Evolutionary conservation across 2,113 vertebrate genomes (phyloP), one percentile per base, ranked within the genome.

Genomic region (Chloropsis cyanopogon): DNA sequence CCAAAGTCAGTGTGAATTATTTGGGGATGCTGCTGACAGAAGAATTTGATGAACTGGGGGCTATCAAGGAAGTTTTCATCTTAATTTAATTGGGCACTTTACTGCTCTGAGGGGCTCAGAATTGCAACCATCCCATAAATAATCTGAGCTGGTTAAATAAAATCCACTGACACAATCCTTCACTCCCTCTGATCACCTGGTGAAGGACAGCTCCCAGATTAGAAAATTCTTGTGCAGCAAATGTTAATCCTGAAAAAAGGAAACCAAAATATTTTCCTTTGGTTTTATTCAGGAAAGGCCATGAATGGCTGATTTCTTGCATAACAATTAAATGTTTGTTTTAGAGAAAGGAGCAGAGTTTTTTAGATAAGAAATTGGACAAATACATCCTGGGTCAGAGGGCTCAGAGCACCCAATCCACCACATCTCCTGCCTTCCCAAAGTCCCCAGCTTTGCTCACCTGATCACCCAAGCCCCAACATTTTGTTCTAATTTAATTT

Each of bases 341-440:
- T 71, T 20, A 42, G 77, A 46, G 69, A 50, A 78, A 84, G 1
- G 20, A 83, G 54, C 37, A 57, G 59, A 11, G 13, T 16, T 4
- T 23, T 21, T 16, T 19, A 54, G 47, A 17, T 66, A 37, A 81
- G 28, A 42, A 69, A 54, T 3, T 4, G 11, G 35, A 44, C 14
- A 46, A 46, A 46, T 0, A 1, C 17, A 10, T 14, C 41, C 8
- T 2, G 2, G 39, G 16, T 28, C 13, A 13, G 1, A 6, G 39
- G 31, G 60, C n/a, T 50, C 49, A 24, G 25, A 50, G 4, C 22
- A 5, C 10, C 1, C 2, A 21, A 8, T 4, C 33, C 24, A 1
- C 4, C 22, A 1, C 5, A 12, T 3, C 52, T 20, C 46, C 31
- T 25, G 22, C 8, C 7, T n/a, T 18, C 25, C 60, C 69, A 7